Evolutionary conservation across 2,113 vertebrate genomes (phyloP).

Genomic region (Embiotoca jacksoni): DNA sequence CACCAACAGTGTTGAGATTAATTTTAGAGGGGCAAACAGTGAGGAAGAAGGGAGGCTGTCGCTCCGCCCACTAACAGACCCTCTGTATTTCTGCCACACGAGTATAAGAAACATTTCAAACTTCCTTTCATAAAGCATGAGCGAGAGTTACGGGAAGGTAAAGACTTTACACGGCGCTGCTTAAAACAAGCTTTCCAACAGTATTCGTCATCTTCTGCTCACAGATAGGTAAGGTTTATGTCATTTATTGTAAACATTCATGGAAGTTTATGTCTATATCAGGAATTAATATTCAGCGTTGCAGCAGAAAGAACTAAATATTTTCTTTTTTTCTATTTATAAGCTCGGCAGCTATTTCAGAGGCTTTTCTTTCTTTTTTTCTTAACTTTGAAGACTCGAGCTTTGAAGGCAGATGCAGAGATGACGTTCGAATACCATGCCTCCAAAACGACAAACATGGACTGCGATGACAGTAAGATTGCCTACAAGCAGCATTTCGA

Average conservation of each 20-base stretch:
- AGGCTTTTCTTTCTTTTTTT: neutral
- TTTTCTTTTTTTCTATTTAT: neutral
- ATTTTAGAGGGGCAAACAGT: too few relatives aligned
- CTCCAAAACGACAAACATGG: constrained; percentile 44
- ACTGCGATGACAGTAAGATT: constrained; percentile 32
- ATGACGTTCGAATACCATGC: constrained; percentile 56
- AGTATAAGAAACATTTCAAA: neutral
- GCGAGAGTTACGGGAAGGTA: too few relatives aligned
- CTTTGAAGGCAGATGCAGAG: constrained; percentile 9
- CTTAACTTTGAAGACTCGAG: neutral
- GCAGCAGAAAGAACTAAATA: neutral
- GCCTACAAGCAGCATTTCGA: constrained; percentile 33
- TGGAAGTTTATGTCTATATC: neutral
- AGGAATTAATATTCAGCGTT: neutral
- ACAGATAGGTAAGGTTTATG: constrained; percentile 39
- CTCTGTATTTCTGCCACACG: neutral
- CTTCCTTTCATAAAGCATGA: too few relatives aligned
- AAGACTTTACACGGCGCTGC: too few relatives aligned
- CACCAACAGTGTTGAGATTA: too few relatives aligned
- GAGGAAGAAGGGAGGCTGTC: too few relatives aligned
- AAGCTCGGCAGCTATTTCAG: neutral
- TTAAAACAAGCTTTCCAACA: neutral
- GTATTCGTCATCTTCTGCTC: neutral
- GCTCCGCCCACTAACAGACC: too few relatives aligned
- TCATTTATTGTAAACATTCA: neutral